Evolutionary conservation across 2,888 invertebrate genomes (phyloP), one percentile per base, ranked within the genome.

Genomic region (Apantesis nais): DNA sequence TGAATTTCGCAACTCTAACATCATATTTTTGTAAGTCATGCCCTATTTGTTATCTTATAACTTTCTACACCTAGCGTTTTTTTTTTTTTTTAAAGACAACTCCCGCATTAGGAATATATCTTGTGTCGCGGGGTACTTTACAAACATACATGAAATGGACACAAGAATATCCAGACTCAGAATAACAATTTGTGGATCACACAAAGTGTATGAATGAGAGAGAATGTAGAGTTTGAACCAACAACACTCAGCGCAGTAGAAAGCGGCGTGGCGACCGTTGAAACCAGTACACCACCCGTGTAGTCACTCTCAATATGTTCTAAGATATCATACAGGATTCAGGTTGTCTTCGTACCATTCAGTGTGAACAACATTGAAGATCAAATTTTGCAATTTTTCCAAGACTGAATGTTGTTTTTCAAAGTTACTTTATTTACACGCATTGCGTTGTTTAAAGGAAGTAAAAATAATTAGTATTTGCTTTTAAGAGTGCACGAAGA

Each of bases 401-500:
- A 0, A 22, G 22, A 19, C 5, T 12, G 11, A 55, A 12, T 12
- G 11, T 11, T 39, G 11, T 39, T 12, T 12, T 19, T 44, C 19
- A 58, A 12, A 55, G 5, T 29, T 58, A 58, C 16, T 58, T 16
- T 8, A 29, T 29, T 58, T 7, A 29, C 14, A 58, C 29, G 16
- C 2, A 58, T 58, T 58, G 25, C 9, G 48, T 72, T 66, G n/a
- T 68, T 74, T 70, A 25, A 52, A 72, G 69, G 64, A 72, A 76
- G 68, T 60, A 69, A 74, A 74, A 37, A 64, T 71, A 48, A 71
- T 73, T 71, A 67, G 55, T 68, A 61, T 70, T 69, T 31, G 66
- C 37, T 71, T 69, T 62, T 66, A 75, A 78, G 74, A 63, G 67
- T 73, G 29, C 39, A 69, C 71, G 52, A 70, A 71, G 58, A 72